A percentile compares a stretch with the other conserved stretches of the same genome.
phyloP scores from a whole-genome alignment of 1,140 invertebrate genomes.

The Procambarus virginalis region DNA sequence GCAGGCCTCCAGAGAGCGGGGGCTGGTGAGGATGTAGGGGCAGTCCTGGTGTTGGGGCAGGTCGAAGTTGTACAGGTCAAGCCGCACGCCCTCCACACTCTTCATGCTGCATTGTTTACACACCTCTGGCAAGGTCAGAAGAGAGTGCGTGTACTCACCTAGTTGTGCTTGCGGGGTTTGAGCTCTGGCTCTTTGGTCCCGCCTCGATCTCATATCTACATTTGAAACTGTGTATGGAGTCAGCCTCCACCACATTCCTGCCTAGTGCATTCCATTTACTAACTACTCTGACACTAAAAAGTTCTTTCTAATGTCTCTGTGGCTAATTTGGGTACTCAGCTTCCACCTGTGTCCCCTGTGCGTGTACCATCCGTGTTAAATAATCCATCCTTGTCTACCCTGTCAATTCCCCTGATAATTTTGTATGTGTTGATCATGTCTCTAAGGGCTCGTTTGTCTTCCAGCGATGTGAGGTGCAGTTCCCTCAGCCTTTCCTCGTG shows the following conservation, averaged over 20 bases:
- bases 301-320: too few species aligned
- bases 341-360: too few species aligned
- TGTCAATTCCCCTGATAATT: too few species aligned
- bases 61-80: slow-evolving; percentile 75
- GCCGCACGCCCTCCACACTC: background rate
- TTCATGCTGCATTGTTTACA: slow-evolving; percentile 72
- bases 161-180: background rate
- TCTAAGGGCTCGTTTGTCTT: too few species aligned
- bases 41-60: slow-evolving; percentile 74
- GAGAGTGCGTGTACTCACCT: too few species aligned
- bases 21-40: slow-evolving; percentile 76
- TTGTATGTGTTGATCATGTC: too few species aligned
- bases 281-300: too few species aligned
- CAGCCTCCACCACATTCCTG: background rate
- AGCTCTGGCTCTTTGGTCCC: background rate
- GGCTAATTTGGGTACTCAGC: too few species aligned
- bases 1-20: slow-evolving; percentile 76
- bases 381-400: too few species aligned
- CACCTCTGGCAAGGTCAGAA: background rate
- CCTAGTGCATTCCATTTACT: background rate
- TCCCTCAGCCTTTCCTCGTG: too few species aligned
- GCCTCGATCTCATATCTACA: background rate
- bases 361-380: too few species aligned
- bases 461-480: too few species aligned
- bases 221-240: background rate